Percentiles rank a stretch among this genome's conserved stretches.
phyloP scores from a whole-genome alignment of 1,140 invertebrate genomes.

The Dreissena rostriformis region DNA sequence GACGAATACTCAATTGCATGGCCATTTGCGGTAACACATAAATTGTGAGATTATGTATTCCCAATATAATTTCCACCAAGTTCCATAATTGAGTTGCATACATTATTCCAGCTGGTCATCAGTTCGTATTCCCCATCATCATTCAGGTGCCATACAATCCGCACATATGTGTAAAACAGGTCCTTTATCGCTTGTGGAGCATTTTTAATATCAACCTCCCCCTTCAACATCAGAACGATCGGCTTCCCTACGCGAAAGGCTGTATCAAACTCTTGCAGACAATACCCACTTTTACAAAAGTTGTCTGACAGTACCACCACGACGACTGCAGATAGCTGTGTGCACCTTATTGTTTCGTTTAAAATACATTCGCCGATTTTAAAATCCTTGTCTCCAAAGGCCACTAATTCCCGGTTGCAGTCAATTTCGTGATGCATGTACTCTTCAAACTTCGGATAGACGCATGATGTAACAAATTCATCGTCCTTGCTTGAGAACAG shows the following conservation, averaged over 20 bases:
- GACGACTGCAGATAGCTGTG: neutral
- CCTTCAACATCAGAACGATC: constrained; percentile 18
- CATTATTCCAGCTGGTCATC: constrained; percentile 8
- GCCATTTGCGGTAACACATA: too few species aligned
- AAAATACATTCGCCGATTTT: neutral
- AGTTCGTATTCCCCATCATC: constrained; percentile 4
- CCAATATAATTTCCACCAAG: too few species aligned
- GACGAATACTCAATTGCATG: too few species aligned
- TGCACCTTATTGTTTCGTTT: neutral
- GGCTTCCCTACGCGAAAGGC: neutral
- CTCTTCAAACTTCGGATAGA: neutral
- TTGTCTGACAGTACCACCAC: constrained; percentile 6
- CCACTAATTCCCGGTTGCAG: neutral
- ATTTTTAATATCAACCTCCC: neutral
- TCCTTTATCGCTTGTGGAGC: neutral
- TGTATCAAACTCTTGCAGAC: constrained; percentile 5
- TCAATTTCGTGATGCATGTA: neutral
- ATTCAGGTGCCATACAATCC: constrained; percentile 2
- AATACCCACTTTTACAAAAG: constrained; percentile 12
- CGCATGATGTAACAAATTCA: neutral
- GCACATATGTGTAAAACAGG: neutral
- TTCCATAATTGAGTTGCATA: constrained; percentile 16
- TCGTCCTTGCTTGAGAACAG: neutral
- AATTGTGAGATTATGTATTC: too few species aligned
- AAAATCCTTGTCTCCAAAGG: neutral